Evolutionary conservation across 2,113 vertebrate species (phyloP).

Genomic region (Orthonyx spaldingii): DNA sequence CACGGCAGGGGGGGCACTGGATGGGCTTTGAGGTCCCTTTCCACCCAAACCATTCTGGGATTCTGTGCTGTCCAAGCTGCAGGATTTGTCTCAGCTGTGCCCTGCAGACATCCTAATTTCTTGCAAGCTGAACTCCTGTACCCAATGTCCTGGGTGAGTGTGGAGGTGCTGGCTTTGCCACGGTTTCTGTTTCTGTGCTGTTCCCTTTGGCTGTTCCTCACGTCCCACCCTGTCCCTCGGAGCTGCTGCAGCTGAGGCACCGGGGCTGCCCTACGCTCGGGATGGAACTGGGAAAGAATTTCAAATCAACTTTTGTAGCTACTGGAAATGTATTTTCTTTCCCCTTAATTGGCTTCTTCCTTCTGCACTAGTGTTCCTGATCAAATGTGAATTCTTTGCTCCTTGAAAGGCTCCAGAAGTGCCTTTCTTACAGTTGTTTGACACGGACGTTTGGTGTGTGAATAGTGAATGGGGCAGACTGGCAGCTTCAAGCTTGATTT

Average conservation of each 20-base stretch:
- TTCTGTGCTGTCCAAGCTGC: not conserved
- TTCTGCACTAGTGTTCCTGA: not conserved
- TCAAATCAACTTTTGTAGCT: not conserved
- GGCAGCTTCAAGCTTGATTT: not conserved
- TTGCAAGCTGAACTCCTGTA: not conserved
- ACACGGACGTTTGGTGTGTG: not conserved
- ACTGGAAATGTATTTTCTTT: not conserved
- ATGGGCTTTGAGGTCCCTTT: rapidly evolving
- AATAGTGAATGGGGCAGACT: not conserved
- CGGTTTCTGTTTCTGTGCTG: not conserved
- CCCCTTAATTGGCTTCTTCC: not conserved
- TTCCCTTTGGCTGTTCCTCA: not conserved
- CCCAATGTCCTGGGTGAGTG: rapidly evolving
- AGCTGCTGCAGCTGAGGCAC: not conserved
- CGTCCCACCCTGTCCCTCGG: rapidly evolving
- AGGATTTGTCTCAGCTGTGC: not conserved
- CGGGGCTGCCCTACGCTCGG: rapidly evolving
- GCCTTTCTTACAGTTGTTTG: not conserved
- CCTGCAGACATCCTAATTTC: not conserved
- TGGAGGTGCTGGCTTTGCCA: not conserved
- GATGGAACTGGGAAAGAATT: not conserved
- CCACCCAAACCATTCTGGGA: not conserved
- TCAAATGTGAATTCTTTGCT: not conserved
- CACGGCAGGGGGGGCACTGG: not conserved
- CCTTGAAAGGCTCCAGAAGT: not conserved